Percentiles rank a stretch among this genome's conserved stretches.
phyloP scores from a whole-genome alignment of 2,113 vertebrate genomes.

The Pseudorasbora parva region DNA sequence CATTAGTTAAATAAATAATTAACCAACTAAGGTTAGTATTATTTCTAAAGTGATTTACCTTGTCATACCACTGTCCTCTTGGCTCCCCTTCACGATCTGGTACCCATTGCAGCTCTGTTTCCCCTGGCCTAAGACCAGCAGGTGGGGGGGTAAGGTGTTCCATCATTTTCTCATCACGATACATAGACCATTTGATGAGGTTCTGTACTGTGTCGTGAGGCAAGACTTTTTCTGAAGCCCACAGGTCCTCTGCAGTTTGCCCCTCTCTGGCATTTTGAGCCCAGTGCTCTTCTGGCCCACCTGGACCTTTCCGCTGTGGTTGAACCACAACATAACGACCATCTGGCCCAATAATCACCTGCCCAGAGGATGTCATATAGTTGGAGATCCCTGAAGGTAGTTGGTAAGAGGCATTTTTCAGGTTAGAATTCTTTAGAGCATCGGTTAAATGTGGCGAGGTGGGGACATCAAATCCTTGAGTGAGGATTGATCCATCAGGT shows the following conservation, averaged over 20 bases:
- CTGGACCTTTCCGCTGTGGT: conserved; percentile 81
- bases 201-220: conserved; percentile 76
- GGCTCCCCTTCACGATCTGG: conserved; percentile 72
- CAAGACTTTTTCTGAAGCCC: conserved; percentile 77
- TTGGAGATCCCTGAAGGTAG: conserved; percentile 49
- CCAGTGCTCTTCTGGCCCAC: conserved; percentile 79
- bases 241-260: conserved; percentile 73
- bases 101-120: conserved; percentile 67
- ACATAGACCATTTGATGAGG: conserved; percentile 76
- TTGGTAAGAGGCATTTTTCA: conserved; percentile 60
- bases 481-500: conserved; percentile 60
- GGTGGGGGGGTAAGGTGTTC: conserved; percentile 67
- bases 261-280: conserved; percentile 69
- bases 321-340: conserved; percentile 85
- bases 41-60: conserved; percentile 66
- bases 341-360: conserved; percentile 58
- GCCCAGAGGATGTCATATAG: conserved; percentile 60
- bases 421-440: conserved; percentile 41
- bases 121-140: conserved; percentile 56
- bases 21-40: too few species aligned
- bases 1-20: neutral
- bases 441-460: conserved; percentile 42
- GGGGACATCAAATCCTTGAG: conserved; percentile 44
- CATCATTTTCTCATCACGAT: conserved; percentile 72
- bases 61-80: conserved; percentile 81